phyloP scores from a whole-genome alignment of 2,888 invertebrate species.

The Pilophorus perplexus region DNA sequence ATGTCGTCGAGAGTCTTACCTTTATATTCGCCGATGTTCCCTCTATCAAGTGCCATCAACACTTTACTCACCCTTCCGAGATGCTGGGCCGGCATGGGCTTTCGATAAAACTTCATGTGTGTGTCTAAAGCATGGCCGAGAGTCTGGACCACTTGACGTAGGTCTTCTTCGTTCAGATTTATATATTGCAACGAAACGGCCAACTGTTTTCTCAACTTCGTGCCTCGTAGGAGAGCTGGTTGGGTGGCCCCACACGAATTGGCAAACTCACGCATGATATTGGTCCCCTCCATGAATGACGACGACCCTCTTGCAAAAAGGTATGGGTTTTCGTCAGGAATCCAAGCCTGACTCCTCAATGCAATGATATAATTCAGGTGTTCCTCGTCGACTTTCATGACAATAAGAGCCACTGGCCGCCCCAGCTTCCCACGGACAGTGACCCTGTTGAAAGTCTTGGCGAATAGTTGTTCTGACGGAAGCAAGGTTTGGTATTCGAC shows the following conservation, averaged over 20 bases:
- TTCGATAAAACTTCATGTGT: slow-evolving; percentile 30
- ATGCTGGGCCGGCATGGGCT: slow-evolving; percentile 8
- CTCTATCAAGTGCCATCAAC: slow-evolving; percentile 16
- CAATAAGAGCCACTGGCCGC: slow-evolving; percentile 11
- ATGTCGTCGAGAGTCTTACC: too few species aligned
- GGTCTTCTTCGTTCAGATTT: slow-evolving; percentile 33
- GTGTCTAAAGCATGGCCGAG: slow-evolving; percentile 36
- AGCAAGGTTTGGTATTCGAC: slow-evolving; percentile 20
- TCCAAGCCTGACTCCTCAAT: not conserved
- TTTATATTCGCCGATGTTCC: not conserved
- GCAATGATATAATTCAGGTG: not conserved
- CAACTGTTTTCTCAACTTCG: slow-evolving; percentile 26
- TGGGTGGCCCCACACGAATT: slow-evolving; percentile 5
- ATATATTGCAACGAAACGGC: slow-evolving; percentile 10
- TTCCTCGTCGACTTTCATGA: slow-evolving; percentile 2
- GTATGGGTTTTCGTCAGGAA: slow-evolving; percentile 1
- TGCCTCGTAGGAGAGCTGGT: slow-evolving; percentile 22
- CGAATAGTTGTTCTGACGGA: slow-evolving; percentile 17
- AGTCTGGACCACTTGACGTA: slow-evolving; percentile 20
- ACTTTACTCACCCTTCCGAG: slow-evolving; percentile 32
- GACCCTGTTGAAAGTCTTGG: slow-evolving; percentile 21
- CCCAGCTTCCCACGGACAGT: slow-evolving; percentile 22
- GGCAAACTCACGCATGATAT: slow-evolving; percentile 15
- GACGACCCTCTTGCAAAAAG: too few species aligned
- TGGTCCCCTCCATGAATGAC: slow-evolving; percentile 2